Base-by-base conservation (phyloP, 2,797 vertebrate genomes). In the Silurus lanzhouensis region DNA sequence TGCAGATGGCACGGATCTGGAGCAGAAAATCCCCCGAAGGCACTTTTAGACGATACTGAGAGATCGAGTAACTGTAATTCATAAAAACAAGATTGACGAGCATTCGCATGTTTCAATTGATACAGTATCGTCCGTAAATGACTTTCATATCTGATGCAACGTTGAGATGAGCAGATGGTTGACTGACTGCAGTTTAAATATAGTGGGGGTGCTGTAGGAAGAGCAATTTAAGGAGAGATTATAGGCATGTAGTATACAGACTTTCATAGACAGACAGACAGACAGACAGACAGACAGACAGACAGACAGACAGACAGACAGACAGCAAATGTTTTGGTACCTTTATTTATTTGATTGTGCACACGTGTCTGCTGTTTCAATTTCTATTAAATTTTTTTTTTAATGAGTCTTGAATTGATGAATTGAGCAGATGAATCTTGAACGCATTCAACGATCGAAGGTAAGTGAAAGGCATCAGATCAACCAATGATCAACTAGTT, bases 41-140 rank as follows among this genome's bases (percentile, higher is more conserved):
- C 64, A 55, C 82, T 58, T 85, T 88, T 80, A 71, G 85, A 85
- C 77, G 38, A 14, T 76, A 57, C 72, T 57, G 71, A 82, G 66
- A 84, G 61, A 78, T 85, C 77, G 85, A 84, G 82, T 85, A 79
- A 80, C 82, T 85, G 81, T 71, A 48, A 81, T 88, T 87, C 78
- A 80, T 61, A 68, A 63, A 71, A 38, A 38, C 38, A 3, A 38
- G 38, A 38, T 38, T 38, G 38, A 38, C 3, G 38, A 38, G 38
- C 38, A 2, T 38, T 38, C 3, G 38, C 38, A 38, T 38, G 38
- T 71, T 48, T 71, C 22, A 66, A 85, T 57, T 88, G 64, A 46
- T 77, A 14, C 74, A 27, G 63, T 71, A 68, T 85, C 67, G 81
- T 83, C 64, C 63, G 70, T 68, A 31, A 77, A 71, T 68, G 77